phyloP scores from a whole-genome alignment of 1,140 invertebrate genomes.

The Paracyclopina nana region DNA sequence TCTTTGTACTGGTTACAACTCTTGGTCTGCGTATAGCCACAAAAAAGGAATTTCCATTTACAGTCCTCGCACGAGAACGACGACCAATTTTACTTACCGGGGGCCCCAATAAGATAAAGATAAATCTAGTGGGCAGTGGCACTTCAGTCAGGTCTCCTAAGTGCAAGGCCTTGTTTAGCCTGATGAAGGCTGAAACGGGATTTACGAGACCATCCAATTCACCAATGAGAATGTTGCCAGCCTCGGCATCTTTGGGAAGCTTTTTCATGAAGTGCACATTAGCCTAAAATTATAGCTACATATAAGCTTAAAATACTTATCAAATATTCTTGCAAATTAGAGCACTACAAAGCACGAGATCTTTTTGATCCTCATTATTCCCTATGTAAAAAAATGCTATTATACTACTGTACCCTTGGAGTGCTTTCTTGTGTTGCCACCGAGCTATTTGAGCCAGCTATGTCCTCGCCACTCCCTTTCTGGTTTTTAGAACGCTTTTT shows the following conservation, averaged over 20 bases:
- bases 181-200: conserved; percentile 24
- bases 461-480: too few relatives aligned
- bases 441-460: too few relatives aligned
- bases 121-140: conserved; percentile 25
- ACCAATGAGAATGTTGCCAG: conserved; percentile 26
- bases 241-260: conserved; percentile 25
- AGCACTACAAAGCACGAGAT: too few relatives aligned
- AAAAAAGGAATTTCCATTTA: neutral
- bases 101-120: conserved; percentile 25
- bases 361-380: too few relatives aligned
- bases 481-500: too few relatives aligned
- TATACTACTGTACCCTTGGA: too few relatives aligned
- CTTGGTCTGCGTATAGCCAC: neutral
- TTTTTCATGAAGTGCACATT: conserved; percentile 26
- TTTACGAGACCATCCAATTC: conserved; percentile 23
- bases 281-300: conserved; percentile 17
- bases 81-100: conserved; percentile 14
- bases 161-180: conserved; percentile 21
- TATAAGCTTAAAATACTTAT: too few relatives aligned
- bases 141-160: conserved; percentile 26
- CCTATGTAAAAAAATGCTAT: too few relatives aligned
- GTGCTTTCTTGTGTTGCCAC: too few relatives aligned
- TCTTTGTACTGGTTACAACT: conserved; percentile 20
- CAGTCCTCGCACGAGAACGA: neutral
- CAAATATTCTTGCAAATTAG: too few relatives aligned